Evolutionary conservation across 2,797 vertebrate genomes (phyloP).

Genomic region (Catostomus latipinnis): DNA sequence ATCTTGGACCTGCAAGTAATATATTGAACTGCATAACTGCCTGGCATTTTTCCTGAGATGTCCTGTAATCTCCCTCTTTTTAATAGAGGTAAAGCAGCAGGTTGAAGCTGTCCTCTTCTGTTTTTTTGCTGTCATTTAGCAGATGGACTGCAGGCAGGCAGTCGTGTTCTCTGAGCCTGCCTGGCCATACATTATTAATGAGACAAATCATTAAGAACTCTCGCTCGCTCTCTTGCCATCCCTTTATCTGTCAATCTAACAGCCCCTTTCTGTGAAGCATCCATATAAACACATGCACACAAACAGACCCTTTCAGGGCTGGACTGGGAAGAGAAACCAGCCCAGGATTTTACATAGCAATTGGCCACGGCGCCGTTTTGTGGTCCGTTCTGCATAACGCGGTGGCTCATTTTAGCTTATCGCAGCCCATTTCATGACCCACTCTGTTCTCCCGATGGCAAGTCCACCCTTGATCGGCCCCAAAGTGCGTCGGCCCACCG

Average conservation of each 20-base stretch:
- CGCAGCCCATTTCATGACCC: too few relatives aligned
- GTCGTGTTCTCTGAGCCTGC: conserved; percentile 64
- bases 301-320: not conserved
- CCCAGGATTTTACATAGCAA: too few relatives aligned
- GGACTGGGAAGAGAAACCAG: too few relatives aligned
- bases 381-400: too few relatives aligned
- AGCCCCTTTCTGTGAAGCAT: conserved; percentile 47
- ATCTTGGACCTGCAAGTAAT: conserved; percentile 18
- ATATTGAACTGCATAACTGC: conserved; percentile 13
- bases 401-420: too few relatives aligned
- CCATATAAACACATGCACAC: not conserved
- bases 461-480: too few relatives aligned
- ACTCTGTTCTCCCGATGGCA: too few relatives aligned
- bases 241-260: conserved; percentile 63
- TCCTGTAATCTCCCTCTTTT: conserved; percentile 12
- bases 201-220: conserved; percentile 69
- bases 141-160: conserved; percentile 59
- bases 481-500: too few relatives aligned
- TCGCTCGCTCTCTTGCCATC: conserved; percentile 44
- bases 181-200: conserved; percentile 77
- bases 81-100: conserved; percentile 46
- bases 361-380: too few relatives aligned
- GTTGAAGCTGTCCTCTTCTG: conserved; percentile 37
- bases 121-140: conserved; percentile 47
- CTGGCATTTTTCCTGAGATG: conserved; percentile 20